Percentiles rank a stretch among this genome's conserved stretches.
Evolutionary conservation across 2,888 invertebrate genomes (phyloP).

Genomic region (Andricus curvator): DNA sequence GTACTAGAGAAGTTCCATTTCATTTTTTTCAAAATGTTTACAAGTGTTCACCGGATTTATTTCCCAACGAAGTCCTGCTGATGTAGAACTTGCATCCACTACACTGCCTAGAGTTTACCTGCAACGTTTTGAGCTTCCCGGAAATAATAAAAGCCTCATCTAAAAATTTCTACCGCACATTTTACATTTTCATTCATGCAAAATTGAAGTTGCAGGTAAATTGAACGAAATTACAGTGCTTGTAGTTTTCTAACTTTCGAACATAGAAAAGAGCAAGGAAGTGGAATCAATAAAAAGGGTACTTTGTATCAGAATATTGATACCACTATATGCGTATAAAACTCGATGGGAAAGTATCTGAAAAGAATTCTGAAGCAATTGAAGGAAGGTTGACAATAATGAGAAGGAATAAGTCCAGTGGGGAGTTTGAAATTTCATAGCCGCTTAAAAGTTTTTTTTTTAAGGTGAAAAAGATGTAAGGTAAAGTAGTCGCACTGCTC

Average conservation of each 20-base stretch:
- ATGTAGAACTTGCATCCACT: no score
- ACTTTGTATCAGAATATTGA: conserved; percentile 1
- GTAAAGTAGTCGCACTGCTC: neutral
- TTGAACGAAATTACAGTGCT: neutral
- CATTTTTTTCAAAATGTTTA: no score
- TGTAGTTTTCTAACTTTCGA: neutral
- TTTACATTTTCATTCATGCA: neutral
- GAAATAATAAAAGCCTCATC: no score
- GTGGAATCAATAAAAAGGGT: neutral
- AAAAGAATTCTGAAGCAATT: neutral
- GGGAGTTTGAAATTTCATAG: neutral
- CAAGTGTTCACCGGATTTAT: no score
- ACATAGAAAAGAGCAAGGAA: conserved; percentile 4
- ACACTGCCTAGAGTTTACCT: no score
- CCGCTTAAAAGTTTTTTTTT: neutral
- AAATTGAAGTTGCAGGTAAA: neutral
- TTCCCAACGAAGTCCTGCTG: no score
- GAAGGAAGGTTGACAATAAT: conserved; percentile 11
- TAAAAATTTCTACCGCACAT: neutral
- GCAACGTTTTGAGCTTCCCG: no score
- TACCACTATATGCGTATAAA: conserved; percentile 1
- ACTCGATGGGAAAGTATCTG: neutral
- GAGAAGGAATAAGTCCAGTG: neutral
- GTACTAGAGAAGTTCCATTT: no score
- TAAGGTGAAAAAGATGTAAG: neutral